Evolutionary conservation across 2,888 invertebrate species (phyloP).

Genomic region (Chloroclystis v-ata): DNA sequence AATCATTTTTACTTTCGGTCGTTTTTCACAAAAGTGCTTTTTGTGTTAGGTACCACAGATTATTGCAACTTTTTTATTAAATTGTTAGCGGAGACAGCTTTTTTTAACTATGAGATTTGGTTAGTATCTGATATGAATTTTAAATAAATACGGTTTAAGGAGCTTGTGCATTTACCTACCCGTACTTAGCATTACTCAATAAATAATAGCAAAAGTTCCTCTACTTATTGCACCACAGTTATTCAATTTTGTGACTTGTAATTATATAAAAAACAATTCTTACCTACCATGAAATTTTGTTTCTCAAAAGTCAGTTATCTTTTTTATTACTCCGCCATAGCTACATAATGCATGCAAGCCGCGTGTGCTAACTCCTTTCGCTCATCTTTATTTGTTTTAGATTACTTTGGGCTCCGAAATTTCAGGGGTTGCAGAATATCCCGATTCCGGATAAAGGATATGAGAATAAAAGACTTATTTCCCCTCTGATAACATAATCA

Average conservation of each 20-base stretch:
- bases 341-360: slow-evolving; percentile 61
- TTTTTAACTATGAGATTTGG: no score
- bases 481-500: slow-evolving; percentile 42
- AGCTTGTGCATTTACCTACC: no score
- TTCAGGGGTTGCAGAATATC: slow-evolving; percentile 47
- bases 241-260: no score
- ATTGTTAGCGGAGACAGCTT: no score
- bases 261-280: no score
- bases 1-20: slow-evolving; percentile 22
- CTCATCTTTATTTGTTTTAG: slow-evolving; percentile 74
- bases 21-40: slow-evolving; percentile 12
- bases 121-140: no score
- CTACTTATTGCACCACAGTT: no score
- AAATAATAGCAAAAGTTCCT: no score
- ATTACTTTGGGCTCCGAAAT: slow-evolving; percentile 71
- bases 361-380: slow-evolving; percentile 58
- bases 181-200: no score
- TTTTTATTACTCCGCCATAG: background rate
- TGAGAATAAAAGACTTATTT: slow-evolving; percentile 42
- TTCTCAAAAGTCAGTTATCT: no score
- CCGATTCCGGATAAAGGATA: slow-evolving; percentile 48
- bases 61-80: background rate
- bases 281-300: no score
- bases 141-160: no score
- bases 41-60: background rate